Base-by-base conservation (phyloP, 2,888 invertebrate species). In the Euzetes globulus region DNA sequence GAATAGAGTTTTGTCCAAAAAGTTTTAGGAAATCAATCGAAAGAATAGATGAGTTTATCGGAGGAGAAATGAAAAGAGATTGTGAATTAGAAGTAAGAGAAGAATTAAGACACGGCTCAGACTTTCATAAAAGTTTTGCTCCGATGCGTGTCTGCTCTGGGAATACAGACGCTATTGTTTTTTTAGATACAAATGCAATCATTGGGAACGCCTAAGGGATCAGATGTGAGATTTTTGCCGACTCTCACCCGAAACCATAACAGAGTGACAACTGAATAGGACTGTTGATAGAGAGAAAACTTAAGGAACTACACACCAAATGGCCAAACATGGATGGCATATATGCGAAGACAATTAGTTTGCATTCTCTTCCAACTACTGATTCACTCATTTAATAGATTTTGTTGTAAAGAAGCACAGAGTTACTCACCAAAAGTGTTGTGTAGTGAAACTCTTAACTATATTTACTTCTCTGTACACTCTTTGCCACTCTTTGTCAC, bases 161-260 rank as follows among this genome's bases (percentile, higher is more conserved):
- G 22, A 55, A 55, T 55, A 17, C 50, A 25, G 55, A 22, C 41
- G 41, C 55, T 25, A 55, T 55, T 55, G 55, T 55, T 63, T 63
- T 63, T 63, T 63, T 63, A 63, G 63, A 63, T 17, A 29, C 29
- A 63, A 63, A 63, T 33, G 33, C 63, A 63, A 63, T 63, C 63
- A 63, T n/a, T 19, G 41, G 63, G 3, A 63, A 63, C 63, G 63
- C 63, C 63, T 63, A 17, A 63, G 63, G 63, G 17, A 63, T 63
- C 63, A 33, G 63, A 63, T 63, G 17, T 22, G 33, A 63, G 33
- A 63, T 63, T 41, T 41, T 41, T 41, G 41, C 41, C 41, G 41
- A 41, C 41, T 41, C 19, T 55, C 13, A 25, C 17, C 63, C 63
- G 27, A 63, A 63, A 63, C 33, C 63, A 33, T 33, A 33, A 63